Percentiles rank a stretch among this genome's conserved stretches.
phyloP scores from a whole-genome alignment of 2,113 vertebrate species.

The Cyprinodon variegatus region DNA sequence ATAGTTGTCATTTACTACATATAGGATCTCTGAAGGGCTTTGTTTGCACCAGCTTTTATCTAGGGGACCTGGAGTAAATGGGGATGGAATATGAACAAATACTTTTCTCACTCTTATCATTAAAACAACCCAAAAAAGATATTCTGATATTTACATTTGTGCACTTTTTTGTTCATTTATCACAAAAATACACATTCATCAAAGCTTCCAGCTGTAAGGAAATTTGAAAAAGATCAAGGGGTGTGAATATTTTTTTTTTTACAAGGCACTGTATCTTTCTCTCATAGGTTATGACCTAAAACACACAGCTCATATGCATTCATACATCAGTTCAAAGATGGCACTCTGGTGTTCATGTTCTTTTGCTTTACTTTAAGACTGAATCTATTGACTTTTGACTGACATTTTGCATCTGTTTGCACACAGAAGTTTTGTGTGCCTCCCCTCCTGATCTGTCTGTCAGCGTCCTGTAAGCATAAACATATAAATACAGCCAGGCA shows the following conservation, averaged over 20 bases:
- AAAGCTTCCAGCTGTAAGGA: too few species aligned
- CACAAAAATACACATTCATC: too few species aligned
- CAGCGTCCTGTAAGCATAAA: constrained; percentile 3
- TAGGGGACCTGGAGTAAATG: background rate
- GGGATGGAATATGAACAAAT: background rate
- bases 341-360: constrained; percentile 20
- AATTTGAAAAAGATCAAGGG: too few species aligned
- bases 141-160: too few species aligned
- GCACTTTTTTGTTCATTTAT: too few species aligned
- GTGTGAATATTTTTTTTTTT: too few species aligned
- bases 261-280: constrained; percentile 7
- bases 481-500: constrained; percentile 11
- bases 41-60: background rate
- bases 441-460: constrained; percentile 1
- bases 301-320: constrained; percentile 37
- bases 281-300: constrained; percentile 40
- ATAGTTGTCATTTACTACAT: too few species aligned
- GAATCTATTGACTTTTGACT: background rate
- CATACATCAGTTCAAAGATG: constrained; percentile 24
- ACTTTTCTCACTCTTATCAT: background rate
- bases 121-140: too few species aligned
- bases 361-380: background rate
- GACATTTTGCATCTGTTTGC: constrained; percentile 1
- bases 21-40: background rate
- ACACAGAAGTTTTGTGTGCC: constrained; percentile 10